Evolutionary conservation across 1,140 invertebrate genomes (phyloP), one percentile per base, ranked within the genome.

Genomic region (Zaprionus davidi): DNA sequence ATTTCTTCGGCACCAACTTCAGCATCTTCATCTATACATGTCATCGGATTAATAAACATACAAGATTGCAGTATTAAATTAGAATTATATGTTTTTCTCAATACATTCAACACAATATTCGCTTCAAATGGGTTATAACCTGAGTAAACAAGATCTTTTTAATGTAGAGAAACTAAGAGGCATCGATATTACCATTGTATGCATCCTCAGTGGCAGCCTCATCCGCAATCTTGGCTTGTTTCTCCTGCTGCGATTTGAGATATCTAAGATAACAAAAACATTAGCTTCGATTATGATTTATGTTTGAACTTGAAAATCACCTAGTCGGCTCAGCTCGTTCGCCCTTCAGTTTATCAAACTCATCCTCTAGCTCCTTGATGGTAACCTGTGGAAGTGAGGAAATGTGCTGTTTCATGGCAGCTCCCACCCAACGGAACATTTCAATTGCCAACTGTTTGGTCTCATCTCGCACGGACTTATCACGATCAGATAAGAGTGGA

Each of bases 391-490:
- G 98, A 9, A 99, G 93, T 62, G 95, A 95, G 20, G 95, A 94
- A 57, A 99, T 95, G 83, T 99, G 98, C 17, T 97, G 96, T 93
- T 98, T 97, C 55, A 99, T 94, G 12, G 97, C 96, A 49, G 95
- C 94, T 4, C 98, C 97, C 76, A 98, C 96, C 98, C 98, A 99
- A 74, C 95, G 95, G 93, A 97, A 99, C 88, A 99, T 96, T 93
- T 99, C 98, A 72, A 99, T 94, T 15, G 97, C 95, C 81, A 99
- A 93, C 41, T 95, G 94, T 93, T 99, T 99, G 56, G 97, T 96
- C 93, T 99, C 98, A 84, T 99, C 98, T 67, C 98, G 93, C 0
- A 99, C 98, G 72, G 92, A 95, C 92, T 99, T 99, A 93, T 99
- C 98, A 79, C 98, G 94, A 86, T 99, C 97, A 69, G 98, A 97